A percentile compares a stretch with the other conserved stretches of the same genome.
Conservation (phyloP, 2,113 vertebrate species). For the Isichthys henryi region DNA sequence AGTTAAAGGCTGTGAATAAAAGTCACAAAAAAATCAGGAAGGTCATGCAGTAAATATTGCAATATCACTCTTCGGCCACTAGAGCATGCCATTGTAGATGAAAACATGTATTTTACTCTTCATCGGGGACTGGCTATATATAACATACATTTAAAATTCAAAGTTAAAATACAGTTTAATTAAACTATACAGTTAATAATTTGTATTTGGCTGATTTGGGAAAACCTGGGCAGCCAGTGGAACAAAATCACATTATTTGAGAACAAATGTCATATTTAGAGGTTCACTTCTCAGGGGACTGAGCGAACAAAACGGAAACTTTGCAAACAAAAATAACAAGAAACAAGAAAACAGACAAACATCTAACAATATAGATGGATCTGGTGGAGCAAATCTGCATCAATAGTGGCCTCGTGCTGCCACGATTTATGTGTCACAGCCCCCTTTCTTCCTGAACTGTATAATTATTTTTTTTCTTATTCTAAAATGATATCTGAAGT, state of each 20-base stretch:
- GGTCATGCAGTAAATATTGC: background rate
- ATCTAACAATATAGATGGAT: background rate
- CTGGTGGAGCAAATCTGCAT: background rate
- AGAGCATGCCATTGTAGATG: background rate
- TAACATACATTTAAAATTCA: background rate
- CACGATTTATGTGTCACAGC: background rate
- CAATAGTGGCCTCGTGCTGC: background rate
- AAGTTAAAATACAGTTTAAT: background rate
- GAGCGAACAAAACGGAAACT: background rate
- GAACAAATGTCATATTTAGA: background rate
- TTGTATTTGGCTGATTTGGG: background rate
- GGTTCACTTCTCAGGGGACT: background rate
- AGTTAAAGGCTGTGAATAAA: background rate
- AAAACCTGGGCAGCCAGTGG: background rate
- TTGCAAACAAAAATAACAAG: background rate
- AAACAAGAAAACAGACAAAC: background rate
- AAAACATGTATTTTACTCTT: background rate
- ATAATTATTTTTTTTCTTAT: background rate
- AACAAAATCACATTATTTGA: background rate
- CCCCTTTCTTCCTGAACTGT: background rate
- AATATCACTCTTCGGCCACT: background rate
- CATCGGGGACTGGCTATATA: background rate
- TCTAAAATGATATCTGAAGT: background rate
- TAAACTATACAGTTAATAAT: background rate
- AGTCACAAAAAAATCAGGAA: background rate